Evolutionary conservation across 1,140 invertebrate species (phyloP).

Genomic region (Euura lappo): DNA sequence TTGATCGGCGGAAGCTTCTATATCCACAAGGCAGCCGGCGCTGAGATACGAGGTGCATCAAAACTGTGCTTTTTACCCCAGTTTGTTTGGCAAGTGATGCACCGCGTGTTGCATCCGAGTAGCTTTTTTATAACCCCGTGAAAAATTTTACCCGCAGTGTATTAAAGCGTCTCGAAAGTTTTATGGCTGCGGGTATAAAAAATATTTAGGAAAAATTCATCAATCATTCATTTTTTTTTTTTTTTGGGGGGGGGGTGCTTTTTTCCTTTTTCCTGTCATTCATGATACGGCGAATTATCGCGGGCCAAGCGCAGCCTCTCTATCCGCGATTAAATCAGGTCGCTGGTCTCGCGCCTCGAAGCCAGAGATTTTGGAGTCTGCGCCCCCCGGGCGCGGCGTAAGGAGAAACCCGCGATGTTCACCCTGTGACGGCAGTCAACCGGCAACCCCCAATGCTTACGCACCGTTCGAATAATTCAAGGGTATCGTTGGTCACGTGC

Average conservation of each 20-base stretch:
- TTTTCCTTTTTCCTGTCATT: neutral
- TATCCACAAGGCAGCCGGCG: no score
- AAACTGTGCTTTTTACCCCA: no score
- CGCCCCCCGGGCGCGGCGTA: neutral
- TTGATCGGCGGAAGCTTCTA: no score
- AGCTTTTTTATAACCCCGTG: no score
- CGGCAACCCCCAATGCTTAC: neutral
- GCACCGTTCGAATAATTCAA: neutral
- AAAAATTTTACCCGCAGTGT: no score
- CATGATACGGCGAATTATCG: neutral
- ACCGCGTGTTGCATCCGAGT: no score
- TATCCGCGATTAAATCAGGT: conserved; percentile 1
- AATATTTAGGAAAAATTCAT: neutral
- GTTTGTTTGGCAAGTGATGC: no score
- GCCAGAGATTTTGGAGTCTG: conserved; percentile 2
- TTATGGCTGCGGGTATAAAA: neutral
- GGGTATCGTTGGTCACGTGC: neutral
- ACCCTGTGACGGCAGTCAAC: neutral
- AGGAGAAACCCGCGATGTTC: neutral
- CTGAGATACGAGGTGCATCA: no score
- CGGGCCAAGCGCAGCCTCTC: neutral
- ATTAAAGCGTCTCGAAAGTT: neutral
- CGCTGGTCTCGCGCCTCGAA: neutral
- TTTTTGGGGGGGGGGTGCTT: neutral
- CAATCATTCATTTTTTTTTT: neutral